Percentiles rank a stretch among this genome's conserved stretches.
Evolutionary conservation across 1,140 invertebrate genomes (phyloP).

Genomic region (Habropoda laboriosa): DNA sequence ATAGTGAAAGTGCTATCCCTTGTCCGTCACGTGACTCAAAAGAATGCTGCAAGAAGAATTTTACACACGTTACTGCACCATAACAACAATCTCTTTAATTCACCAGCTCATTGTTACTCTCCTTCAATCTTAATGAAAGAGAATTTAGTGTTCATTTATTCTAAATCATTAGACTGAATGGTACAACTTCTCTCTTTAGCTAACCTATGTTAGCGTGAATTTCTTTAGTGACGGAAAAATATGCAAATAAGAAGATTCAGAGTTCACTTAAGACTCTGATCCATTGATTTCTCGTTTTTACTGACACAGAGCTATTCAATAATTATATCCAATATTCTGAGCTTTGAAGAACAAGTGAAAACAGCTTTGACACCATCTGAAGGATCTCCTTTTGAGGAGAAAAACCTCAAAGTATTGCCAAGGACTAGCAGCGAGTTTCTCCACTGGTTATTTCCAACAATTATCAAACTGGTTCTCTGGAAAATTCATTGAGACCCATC

Average conservation of each 20-base stretch:
- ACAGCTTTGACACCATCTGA: constrained; percentile 9
- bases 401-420: not conserved
- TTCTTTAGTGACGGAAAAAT: not conserved
- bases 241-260: not conserved
- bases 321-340: constrained; percentile 3
- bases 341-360: constrained; percentile 17
- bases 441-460: not conserved
- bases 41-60: not conserved
- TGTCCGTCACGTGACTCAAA: not conserved
- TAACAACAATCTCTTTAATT: not conserved
- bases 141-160: not conserved
- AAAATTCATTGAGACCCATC: not conserved
- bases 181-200: not conserved
- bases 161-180: not conserved
- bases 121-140: not conserved
- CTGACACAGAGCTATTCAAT: not conserved
- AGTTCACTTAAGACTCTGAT: no score
- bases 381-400: constrained; percentile 14
- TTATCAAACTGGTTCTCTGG: constrained; percentile 17
- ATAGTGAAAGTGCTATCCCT: constrained; percentile 6
- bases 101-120: not conserved
- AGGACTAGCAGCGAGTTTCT: not conserved
- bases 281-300: not conserved
- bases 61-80: not conserved
- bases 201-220: no score